Percentiles rank a stretch among this genome's conserved stretches.
phyloP scores from a whole-genome alignment of 2,888 invertebrate genomes.

The Bedellia somnulentella region DNA sequence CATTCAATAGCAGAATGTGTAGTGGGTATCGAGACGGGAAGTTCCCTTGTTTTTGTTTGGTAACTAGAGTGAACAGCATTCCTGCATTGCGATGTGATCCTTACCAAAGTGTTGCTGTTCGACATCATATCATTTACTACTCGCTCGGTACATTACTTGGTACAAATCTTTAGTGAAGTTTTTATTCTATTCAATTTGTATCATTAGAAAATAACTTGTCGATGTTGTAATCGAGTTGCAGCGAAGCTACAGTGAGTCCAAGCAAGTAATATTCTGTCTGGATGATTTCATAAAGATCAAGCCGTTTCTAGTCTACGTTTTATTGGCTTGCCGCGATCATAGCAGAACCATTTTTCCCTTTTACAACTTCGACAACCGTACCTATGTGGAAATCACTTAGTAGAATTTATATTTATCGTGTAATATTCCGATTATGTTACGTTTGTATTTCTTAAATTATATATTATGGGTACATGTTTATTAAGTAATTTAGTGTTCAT shows the following conservation, averaged over 20 bases:
- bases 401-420: conserved; percentile 57
- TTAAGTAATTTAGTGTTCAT: conserved; percentile 60
- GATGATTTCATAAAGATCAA: conserved; percentile 12
- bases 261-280: no score
- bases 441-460: conserved; percentile 60
- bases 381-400: conserved; percentile 51
- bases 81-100: conserved; percentile 33
- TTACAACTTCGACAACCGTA: conserved; percentile 28
- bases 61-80: conserved; percentile 28
- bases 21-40: conserved; percentile 31
- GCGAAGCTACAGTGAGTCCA: no score
- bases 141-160: conserved; percentile 51
- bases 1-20: conserved; percentile 46
- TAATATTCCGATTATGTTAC: conserved; percentile 59
- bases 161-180: conserved; percentile 52
- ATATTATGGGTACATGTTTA: conserved; percentile 57
- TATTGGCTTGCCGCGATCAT: conserved; percentile 23
- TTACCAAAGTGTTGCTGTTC: conserved; percentile 55
- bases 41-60: conserved; percentile 26
- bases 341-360: conserved; percentile 21
- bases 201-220: conserved; percentile 52
- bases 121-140: conserved; percentile 55
- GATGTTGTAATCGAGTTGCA: conserved; percentile 37
- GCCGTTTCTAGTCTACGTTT: conserved; percentile 39
- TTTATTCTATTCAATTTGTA: conserved; percentile 48